Percentiles rank a stretch among this genome's conserved stretches.
phyloP scores from a whole-genome alignment of 2,113 vertebrate genomes.

The Channa argus region DNA sequence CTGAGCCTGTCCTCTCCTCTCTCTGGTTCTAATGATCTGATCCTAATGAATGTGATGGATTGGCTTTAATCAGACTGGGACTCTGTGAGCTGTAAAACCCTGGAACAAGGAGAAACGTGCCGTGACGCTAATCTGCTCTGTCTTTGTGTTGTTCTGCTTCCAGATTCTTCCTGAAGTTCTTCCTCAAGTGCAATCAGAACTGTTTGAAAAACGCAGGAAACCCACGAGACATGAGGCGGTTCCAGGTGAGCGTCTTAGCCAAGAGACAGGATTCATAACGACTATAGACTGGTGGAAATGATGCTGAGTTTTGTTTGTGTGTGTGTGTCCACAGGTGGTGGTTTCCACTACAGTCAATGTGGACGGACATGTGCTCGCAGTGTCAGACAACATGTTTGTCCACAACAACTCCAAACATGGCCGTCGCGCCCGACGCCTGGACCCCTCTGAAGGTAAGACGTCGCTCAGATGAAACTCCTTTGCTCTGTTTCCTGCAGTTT shows the following conservation, averaged over 20 bases:
- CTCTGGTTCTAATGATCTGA: background rate
- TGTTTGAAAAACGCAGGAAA: constrained; percentile 96
- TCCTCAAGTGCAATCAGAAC: constrained; percentile 97
- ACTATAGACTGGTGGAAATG: background rate
- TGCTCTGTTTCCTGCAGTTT: no score
- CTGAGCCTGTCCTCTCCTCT: background rate
- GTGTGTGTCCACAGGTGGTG: constrained; percentile 85
- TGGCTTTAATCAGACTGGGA: background rate
- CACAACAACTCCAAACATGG: constrained; percentile 99
- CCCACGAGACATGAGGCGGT: constrained; percentile 93
- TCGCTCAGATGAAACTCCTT: background rate
- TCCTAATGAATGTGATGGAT: background rate
- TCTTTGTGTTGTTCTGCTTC: background rate
- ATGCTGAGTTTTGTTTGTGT: background rate
- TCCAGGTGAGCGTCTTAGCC: constrained; percentile 85
- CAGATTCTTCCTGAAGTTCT: constrained; percentile 94
- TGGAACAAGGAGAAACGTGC: no score
- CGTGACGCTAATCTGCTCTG: background rate
- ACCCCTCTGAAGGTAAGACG: constrained; percentile 92
- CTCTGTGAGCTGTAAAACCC: no score
- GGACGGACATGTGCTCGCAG: constrained; percentile 92
- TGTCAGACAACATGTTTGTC: constrained; percentile 97
- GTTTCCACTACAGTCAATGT: constrained; percentile 95
- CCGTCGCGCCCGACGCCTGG: constrained; percentile 90
- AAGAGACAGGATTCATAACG: no score